Base-by-base conservation (phyloP, 2,113 vertebrate genomes). In the Herpailurus yagouaroundi region DNA sequence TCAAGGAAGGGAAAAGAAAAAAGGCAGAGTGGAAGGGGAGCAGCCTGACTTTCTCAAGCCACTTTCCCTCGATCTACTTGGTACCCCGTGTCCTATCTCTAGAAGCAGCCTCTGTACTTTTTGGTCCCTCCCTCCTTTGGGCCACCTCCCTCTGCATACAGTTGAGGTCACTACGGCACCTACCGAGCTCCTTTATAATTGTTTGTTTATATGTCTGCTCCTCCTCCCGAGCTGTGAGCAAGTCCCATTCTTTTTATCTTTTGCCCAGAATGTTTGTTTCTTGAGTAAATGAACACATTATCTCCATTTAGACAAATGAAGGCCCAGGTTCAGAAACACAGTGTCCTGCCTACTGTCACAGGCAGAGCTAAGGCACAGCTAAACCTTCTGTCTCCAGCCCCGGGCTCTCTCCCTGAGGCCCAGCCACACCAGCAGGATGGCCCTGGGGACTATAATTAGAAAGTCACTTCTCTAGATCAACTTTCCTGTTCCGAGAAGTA, bases 241-340 rank as follows among this genome's bases (percentile, higher is more conserved):
- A 38, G 48, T 68, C 77, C 87, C 48, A 55, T 48, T 60, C 36
- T 71, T 63, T 52, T 55, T 63, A 63, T 77, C 38, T 71, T 94
- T 82, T 71, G 23, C 55, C 11, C 4, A 33, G 18, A 71, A 74
- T 86, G 41, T 77, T 63, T 86, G 52, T 87, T 87, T 96, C 60
- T 93, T 77, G 50, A 95, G 52, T 69, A 66, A 77, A 48, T 91
- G 57, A 85, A 57, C 82, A 93, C 48, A 85, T 89, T 21, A n/a
- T 38, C 74, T 77, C 60, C 45, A 64, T 60, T 95, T 77, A 77
- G 7, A 55, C 81, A 87, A 86, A 52, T 55, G 66, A 69, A 95
- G 66, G 81, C 63, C 18, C 7, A 3, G 63, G 77, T 19, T 73
- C 21, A 45, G 36, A 84, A 94, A 89, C 57, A 50, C 10, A 79